phyloP scores from a whole-genome alignment of 2,113 vertebrate genomes.

The Salvelinus alpinus region DNA sequence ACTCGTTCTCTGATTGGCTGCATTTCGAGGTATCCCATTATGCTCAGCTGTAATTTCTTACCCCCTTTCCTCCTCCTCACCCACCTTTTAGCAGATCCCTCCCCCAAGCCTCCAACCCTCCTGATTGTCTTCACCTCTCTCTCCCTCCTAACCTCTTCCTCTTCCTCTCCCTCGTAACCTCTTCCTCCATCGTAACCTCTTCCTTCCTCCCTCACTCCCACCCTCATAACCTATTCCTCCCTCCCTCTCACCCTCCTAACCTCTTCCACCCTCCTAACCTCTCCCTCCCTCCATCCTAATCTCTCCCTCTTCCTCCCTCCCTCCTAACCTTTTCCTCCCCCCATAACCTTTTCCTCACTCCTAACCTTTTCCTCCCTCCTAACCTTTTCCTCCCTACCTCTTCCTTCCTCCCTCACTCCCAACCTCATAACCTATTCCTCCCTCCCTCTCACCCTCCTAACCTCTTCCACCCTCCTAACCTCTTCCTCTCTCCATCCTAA shows the following conservation, averaged over 20 bases:
- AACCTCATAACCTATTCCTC: slow-evolving; percentile 40
- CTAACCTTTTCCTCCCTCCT: slow-evolving; percentile 83
- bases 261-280: too few species aligned
- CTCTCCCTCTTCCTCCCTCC: slow-evolving; percentile 15
- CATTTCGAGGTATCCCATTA: slow-evolving; percentile 39
- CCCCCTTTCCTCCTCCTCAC: slow-evolving; percentile 35
- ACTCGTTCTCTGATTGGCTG: slow-evolving; percentile 21
- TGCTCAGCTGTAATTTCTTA: slow-evolving; percentile 36
- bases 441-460: slow-evolving; percentile 34
- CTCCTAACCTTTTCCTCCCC: slow-evolving; percentile 29
- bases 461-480: not conserved
- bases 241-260: too few species aligned
- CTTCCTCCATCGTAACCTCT: slow-evolving; percentile 19
- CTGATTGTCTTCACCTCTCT: slow-evolving; percentile 69
- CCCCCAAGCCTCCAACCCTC: slow-evolving; percentile 18
- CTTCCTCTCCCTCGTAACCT: slow-evolving; percentile 23
- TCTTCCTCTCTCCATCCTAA: slow-evolving; percentile 26
- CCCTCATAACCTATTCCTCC: too few species aligned
- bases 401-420: not conserved
- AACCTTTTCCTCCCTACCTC: slow-evolving; percentile 84
- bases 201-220: slow-evolving; percentile 21
- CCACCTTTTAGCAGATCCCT: slow-evolving; percentile 30
- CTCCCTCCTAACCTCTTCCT: slow-evolving; percentile 23
- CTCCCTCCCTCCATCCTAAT: not conserved
- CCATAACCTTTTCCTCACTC: not conserved